Base-by-base conservation (phyloP, 2,888 invertebrate genomes). In the Phrixothrix hirtus region DNA sequence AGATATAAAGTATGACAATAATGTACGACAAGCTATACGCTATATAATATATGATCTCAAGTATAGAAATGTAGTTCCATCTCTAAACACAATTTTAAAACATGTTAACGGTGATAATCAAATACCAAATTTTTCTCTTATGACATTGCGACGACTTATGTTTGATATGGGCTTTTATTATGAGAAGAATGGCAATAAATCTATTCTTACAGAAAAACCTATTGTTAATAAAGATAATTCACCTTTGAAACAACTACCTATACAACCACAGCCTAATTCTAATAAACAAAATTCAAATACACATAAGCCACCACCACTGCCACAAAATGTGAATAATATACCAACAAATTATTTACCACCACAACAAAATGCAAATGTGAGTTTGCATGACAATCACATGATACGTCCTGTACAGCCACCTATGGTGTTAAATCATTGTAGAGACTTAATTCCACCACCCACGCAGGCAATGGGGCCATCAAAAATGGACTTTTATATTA, bases 111-210 rank as follows among this genome's bases (percentile, higher is more conserved):
- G 52, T 1, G 63, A 70, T 55, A 55, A 59, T 11, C 59, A 65
- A 14, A 56, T 75, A 54, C 75, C 75, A 35, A 71, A 69, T 51
- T 75, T 75, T 63, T 73, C 73, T 2, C 48, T 74, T n/a, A 75
- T 74, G 74, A 75, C 75, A 0, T 55, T 75, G 11, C 56, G 75
- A 13, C 62, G 75, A 38, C 56, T 75, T 17, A 59, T 75, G 54
- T 72, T 70, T 53, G 75, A 75, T 60, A 75, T 75, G 75, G 75
- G 75, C 3, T 75, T 74, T 62, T 69, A 63, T 52, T 75, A 75
- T 58, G 73, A 73, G 48, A 71, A 71, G 51, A 64, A 64, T 54
- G 73, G 73, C 2, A 73, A 69, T 49, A 75, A 75, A 57, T 67
- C 70, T n/a, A 57, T 73, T 38, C 60, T 75, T 42, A 66, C 73